A percentile compares a stretch with the other conserved stretches of the same genome.
Evolutionary conservation across 23 tunicate species (phyloP).

Genomic region (Ascidia mentula): DNA sequence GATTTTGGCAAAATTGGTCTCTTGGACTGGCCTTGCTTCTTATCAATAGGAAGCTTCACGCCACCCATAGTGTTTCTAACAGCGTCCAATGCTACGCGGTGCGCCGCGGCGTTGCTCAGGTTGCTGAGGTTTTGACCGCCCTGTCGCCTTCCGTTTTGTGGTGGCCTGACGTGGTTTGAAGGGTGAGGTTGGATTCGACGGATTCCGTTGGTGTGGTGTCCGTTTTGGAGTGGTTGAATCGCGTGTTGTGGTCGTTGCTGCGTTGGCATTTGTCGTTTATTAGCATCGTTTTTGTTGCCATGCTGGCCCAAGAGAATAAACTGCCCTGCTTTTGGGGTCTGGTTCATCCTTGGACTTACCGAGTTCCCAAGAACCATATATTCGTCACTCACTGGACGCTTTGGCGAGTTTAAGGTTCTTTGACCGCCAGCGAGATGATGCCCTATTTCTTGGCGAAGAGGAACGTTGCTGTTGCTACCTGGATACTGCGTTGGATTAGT

Average conservation of each 20-base stretch:
- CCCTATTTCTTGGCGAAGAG: background rate
- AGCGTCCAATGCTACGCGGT: conserved; percentile 44
- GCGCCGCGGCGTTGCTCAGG: conserved; percentile 51
- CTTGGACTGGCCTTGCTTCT: background rate
- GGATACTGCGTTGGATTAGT: conserved; percentile 21
- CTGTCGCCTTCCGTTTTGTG: background rate
- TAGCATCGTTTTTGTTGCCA: background rate
- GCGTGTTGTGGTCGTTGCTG: background rate
- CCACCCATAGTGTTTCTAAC: conserved; percentile 36
- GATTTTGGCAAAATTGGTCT: conserved; percentile 54
- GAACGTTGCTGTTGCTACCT: background rate
- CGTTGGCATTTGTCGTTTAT: conserved; percentile 3
- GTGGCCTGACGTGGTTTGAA: background rate
- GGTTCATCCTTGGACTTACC: background rate
- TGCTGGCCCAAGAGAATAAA: conserved; percentile 25
- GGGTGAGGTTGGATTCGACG: background rate
- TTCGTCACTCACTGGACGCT: background rate
- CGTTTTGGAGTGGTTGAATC: background rate
- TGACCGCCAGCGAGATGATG: background rate
- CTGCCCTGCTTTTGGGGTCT: background rate
- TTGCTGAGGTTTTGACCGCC: background rate
- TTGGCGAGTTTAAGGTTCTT: background rate
- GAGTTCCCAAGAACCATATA: background rate
- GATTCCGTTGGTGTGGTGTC: background rate
- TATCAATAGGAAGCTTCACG: background rate